Base-by-base conservation (phyloP, 2,797 vertebrate genomes). In the Buphagus erythrorhynchus region DNA sequence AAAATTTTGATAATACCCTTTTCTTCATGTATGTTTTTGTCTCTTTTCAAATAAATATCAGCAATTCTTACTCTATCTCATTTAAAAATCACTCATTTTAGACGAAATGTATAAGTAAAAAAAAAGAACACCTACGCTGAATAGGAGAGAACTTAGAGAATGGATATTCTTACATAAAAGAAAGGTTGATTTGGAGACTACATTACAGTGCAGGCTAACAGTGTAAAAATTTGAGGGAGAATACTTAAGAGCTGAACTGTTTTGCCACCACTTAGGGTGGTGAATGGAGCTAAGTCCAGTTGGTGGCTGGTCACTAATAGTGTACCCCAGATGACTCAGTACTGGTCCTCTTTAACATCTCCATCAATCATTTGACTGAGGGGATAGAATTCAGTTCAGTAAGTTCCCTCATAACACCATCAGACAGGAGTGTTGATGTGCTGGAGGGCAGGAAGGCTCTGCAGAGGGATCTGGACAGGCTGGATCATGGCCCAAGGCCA, bases 371-470 rank as follows among this genome's bases (percentile, higher is more conserved):
- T 42, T 48, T 75, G 42, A 11, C 21, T 28, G 19, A 62, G 16
- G 11, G 16, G 11, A 18, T 43, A 18, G 42, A 54, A 21, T 61
- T 52, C 31, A 54, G 16, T 16, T 68, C 54, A 36, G 12, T 61
- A 22, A 35, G 22, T 61, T 81, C 35, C 31, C 8, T 28, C 22
- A 16, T 13, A 40, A 0, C 10, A 16, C 26, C 6, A 24, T 65
- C 24, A 46, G 31, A 7, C 21, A 6, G 46, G 31, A 46, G 7
- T 12, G 16, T 0, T 68, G 46, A 35, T 1, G 20, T 74, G 1
- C 46, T 36, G 45, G 25, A n/a, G 21, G 31, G 5, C 3, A 55
- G 14, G 28, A 5, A 22, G 21, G 13, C 33, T 52, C 46, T 31
- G 25, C 20, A 26, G 25, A 67, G 15, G 45, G 38, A 21, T 16